These are phyloP conservation scores for Ia io DNA, from an alignment of 2,113 vertebrate genomes.

Conservation along the genomic window DNA sequence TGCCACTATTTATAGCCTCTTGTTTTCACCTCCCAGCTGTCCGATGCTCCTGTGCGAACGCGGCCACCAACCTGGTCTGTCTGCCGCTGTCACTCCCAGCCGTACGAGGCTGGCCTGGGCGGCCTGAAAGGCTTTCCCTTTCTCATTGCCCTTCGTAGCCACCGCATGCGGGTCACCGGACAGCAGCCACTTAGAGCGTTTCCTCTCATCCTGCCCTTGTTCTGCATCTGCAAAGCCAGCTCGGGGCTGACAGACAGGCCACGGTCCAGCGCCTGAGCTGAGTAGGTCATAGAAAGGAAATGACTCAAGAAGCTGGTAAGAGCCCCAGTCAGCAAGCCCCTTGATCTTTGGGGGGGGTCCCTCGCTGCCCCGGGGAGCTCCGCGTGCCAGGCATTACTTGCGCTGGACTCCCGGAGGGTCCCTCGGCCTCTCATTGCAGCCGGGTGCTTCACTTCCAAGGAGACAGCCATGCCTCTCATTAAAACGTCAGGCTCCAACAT, in stretches of 20 bases:
- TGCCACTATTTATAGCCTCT: neutral
- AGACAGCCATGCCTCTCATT: neutral
- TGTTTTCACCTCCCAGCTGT: neutral
- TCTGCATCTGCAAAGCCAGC: neutral
- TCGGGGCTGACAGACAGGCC: neutral
- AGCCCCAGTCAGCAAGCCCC: neutral
- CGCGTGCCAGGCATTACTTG: fast-evolving
- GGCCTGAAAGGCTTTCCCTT: neutral
- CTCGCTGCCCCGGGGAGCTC: fast-evolving
- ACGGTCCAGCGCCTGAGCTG: neutral
- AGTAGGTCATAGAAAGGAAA: neutral
- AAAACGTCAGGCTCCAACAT: neutral
- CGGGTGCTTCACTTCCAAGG: fast-evolving
- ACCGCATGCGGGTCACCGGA: neutral
- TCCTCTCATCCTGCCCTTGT: neutral
- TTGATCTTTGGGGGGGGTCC: neutral
- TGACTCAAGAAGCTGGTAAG: neutral
- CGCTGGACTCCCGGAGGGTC: fast-evolving
- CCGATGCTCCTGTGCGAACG: fast-evolving
- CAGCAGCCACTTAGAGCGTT: neutral
- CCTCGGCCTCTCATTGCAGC: neutral
- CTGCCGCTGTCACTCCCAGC: neutral
- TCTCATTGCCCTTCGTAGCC: neutral
- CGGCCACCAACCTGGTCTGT: neutral
- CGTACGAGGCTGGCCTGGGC: neutral